These are phyloP conservation scores for Hirtodrosophila trivittata DNA, from an alignment of 2,888 invertebrate genomes.

Conservation along the genomic window DNA sequence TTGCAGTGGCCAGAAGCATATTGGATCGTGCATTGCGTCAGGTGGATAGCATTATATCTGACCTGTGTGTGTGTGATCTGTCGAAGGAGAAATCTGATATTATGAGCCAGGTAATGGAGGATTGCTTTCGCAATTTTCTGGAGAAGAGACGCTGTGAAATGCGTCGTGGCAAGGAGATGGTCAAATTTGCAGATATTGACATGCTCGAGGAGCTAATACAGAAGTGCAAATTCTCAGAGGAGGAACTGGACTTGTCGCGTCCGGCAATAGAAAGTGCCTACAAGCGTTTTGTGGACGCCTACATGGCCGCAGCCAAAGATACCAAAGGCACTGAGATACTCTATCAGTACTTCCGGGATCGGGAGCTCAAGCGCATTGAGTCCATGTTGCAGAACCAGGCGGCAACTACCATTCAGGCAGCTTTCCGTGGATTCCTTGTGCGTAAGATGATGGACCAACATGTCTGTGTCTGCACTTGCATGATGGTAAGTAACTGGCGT, in stretches of 20 bases:
- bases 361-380: constrained; percentile 68
- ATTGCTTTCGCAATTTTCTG: constrained; percentile 79
- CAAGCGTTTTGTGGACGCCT: constrained; percentile 79
- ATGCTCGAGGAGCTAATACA: constrained; percentile 78
- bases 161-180: constrained; percentile 58
- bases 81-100: constrained; percentile 69
- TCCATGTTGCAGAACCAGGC: constrained; percentile 50
- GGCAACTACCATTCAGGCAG: constrained; percentile 75
- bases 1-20: constrained; percentile 72
- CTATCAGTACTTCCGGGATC: constrained; percentile 77
- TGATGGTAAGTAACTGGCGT: constrained; percentile 35
- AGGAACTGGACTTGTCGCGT: constrained; percentile 74
- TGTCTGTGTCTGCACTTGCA: constrained; percentile 60
- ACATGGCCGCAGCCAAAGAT: constrained; percentile 74
- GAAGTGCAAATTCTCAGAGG: constrained; percentile 77
- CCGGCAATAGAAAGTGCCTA: constrained; percentile 81
- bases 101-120: constrained; percentile 77
- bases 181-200: constrained; percentile 74
- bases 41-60: constrained; percentile 79
- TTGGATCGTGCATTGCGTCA: constrained; percentile 74
- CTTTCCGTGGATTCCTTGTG: constrained; percentile 62
- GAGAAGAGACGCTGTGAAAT: constrained; percentile 72
- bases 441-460: constrained; percentile 44
- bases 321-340: constrained; percentile 77
- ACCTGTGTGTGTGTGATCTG: constrained; percentile 78